These are phyloP conservation scores for Pristionchus pacificus DNA, from an alignment of 1,140 invertebrate genomes.

Conservation along the genomic window DNA sequence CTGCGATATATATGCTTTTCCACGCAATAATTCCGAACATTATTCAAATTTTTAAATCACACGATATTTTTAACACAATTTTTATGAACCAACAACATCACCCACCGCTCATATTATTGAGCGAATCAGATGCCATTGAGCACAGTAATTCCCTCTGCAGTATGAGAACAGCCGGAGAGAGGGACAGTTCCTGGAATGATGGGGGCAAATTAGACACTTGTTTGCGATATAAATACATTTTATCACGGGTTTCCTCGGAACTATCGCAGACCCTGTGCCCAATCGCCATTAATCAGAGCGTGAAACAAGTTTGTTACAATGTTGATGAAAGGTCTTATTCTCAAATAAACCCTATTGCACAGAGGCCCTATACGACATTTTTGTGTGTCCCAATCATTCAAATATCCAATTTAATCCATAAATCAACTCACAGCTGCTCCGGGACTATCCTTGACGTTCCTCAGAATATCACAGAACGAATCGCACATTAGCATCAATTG, in stretches of 20 bases:
- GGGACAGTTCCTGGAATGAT: conserved; percentile 53
- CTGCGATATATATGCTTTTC: too few species aligned
- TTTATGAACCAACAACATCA: too few species aligned
- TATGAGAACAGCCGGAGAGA: conserved; percentile 48
- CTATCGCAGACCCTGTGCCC: conserved; percentile 2
- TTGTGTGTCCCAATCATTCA: background rate
- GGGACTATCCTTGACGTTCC: conserved; percentile 36
- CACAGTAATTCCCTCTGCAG: conserved; percentile 50
- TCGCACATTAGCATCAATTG: conserved; percentile 84
- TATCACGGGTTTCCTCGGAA: background rate
- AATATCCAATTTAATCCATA: background rate
- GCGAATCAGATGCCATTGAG: conserved; percentile 22
- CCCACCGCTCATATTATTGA: background rate
- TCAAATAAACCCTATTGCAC: background rate
- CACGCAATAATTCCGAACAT: too few species aligned
- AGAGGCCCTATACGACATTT: background rate
- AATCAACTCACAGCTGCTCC: conserved; percentile 47
- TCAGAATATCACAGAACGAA: conserved; percentile 79
- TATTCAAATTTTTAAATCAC: too few species aligned
- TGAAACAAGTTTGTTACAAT: conserved; percentile 2
- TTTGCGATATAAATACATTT: background rate
- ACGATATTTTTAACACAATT: too few species aligned
- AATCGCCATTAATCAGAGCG: background rate
- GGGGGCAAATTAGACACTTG: background rate
- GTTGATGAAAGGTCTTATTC: conserved; percentile 13